Evolutionary conservation across 2,888 invertebrate species (phyloP), one percentile per base, ranked within the genome.

Genomic region (Diarsia dahlii): DNA sequence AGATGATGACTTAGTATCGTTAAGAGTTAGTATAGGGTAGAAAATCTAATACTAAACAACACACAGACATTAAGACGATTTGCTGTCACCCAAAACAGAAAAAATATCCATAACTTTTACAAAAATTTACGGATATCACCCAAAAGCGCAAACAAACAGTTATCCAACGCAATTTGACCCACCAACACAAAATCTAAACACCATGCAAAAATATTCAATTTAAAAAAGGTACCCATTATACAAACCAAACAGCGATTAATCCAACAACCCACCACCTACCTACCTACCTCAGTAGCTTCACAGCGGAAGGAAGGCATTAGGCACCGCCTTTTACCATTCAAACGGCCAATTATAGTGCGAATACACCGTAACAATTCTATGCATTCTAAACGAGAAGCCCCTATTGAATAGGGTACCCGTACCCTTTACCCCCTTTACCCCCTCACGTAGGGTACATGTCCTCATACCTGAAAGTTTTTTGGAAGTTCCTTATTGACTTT

Each of bases 361-460:
- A 81, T 81, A 85, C 73, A 75, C 54, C 73, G 80, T 80, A 82
- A 82, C 82, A 77, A 82, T 84, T 86, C 87, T 79, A 87, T 87
- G 87, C 88, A 87, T 87, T 86, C 76, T 78, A 86, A 86, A 87
- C 75, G 80, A 88, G 84, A 54, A 66, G 71, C 73, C 69, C 77
- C 74, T 54, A 70, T 74, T 52, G n/a, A 66, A 60, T 8, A 65
- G 71, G 76, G 54, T 65, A 39, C 58, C 15, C 45, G 18, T 52
- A 52, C 54, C 67, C 67, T 69, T 54, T 46, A 12, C 58, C n/a
- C 45, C 82, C 58, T 50, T 66, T 34, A 9, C 9, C 81, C 62
- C 56, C 75, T 34, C 69, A 45, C 65, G 67, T 70, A 65, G 71
- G 58, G 71, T 46, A 18, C 6, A 56, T 39, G 54, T 81, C 74